Percentiles rank a stretch among this genome's conserved stretches.
Conservation (phyloP, 2,888 invertebrate species). For the Eupsilia transversa region DNA sequence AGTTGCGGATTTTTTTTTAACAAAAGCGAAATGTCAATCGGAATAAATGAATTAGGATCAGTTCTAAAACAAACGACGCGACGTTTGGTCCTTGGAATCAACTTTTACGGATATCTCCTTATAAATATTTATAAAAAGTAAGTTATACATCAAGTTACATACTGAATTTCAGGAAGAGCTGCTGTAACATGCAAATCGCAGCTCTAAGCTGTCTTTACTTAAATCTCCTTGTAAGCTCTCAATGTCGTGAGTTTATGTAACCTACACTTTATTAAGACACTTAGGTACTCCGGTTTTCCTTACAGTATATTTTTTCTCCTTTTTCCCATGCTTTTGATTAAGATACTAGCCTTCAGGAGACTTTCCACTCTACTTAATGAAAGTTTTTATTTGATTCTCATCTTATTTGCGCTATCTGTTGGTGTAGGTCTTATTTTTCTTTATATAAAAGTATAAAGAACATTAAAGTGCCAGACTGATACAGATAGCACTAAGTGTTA, state of each 20-base stretch:
- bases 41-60: neutral
- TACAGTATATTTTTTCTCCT: neutral
- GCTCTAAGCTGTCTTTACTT: neutral
- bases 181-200: constrained; percentile 13
- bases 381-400: constrained; percentile 21
- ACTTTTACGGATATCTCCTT: neutral
- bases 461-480: constrained; percentile 12
- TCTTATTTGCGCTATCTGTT: neutral
- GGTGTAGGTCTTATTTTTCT: constrained; percentile 7
- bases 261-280: neutral
- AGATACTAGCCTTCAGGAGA: neutral
- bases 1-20: no score
- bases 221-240: constrained; percentile 3
- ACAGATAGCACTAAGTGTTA: neutral
- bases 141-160: neutral
- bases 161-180: constrained; percentile 6
- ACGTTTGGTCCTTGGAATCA: neutral
- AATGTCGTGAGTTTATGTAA: neutral
- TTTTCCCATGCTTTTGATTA: constrained; percentile 11
- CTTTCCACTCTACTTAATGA: constrained; percentile 16
- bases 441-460: neutral
- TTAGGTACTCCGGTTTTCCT: neutral
- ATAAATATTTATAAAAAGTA: constrained; percentile 14
- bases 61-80: neutral
- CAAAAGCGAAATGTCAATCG: no score